These are phyloP conservation scores for Graptemys geographica DNA, from an alignment of 2,797 vertebrate genomes.

Conservation along the genomic window DNA sequence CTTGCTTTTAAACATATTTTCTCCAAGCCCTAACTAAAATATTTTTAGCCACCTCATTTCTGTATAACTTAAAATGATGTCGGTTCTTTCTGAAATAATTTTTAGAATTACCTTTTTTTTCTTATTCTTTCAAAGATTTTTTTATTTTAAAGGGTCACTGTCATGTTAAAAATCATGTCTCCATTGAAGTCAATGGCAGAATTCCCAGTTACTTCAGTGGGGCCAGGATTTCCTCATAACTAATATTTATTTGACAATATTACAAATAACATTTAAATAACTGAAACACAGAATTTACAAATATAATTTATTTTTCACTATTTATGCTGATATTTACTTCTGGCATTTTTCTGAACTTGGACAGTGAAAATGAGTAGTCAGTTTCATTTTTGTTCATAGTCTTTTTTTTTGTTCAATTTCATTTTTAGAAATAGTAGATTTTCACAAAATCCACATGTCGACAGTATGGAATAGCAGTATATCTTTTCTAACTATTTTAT, in stretches of 20 bases:
- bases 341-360: neutral
- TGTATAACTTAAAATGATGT: neutral
- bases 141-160: neutral
- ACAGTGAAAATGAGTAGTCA: neutral
- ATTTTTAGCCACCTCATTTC: rapidly evolving
- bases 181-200: rapidly evolving
- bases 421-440: rapidly evolving
- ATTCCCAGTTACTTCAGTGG: neutral
- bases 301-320: rapidly evolving
- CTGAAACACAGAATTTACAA: neutral
- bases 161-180: neutral
- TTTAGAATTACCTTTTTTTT: neutral
- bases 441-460: neutral
- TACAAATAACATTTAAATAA: neutral
- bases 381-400: neutral
- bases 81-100: rapidly evolving
- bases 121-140: neutral
- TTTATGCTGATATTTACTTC: neutral
- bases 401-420: rapidly evolving
- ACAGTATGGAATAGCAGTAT: neutral
- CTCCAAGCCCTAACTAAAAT: neutral
- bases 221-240: neutral
- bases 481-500: neutral
- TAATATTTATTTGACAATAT: neutral
- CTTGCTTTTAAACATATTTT: neutral